phyloP scores from a whole-genome alignment of 2,888 invertebrate genomes.

The Leucania comma region DNA sequence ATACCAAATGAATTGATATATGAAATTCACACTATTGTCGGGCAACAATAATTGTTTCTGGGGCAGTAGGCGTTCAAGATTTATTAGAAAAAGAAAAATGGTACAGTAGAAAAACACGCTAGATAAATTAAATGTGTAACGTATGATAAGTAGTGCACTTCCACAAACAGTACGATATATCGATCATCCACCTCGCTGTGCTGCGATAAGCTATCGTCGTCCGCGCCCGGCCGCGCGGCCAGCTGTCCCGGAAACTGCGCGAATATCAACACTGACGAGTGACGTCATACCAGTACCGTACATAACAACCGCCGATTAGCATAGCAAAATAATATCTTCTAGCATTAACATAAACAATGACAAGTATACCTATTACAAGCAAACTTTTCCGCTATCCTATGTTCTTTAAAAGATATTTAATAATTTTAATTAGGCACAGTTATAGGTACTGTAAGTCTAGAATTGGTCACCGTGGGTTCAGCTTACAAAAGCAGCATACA shows the following conservation, averaged over 20 bases:
- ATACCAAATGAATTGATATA: slow-evolving; percentile 12
- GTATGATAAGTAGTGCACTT: slow-evolving; percentile 69
- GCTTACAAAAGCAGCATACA: background rate
- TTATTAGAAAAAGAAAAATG: slow-evolving; percentile 32
- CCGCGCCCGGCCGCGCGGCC: slow-evolving; percentile 66
- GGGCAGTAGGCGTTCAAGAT: slow-evolving; percentile 11
- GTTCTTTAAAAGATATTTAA: slow-evolving; percentile 11
- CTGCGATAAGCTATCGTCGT: slow-evolving; percentile 83
- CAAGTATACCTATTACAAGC: slow-evolving; percentile 18
- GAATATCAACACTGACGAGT: slow-evolving; percentile 71
- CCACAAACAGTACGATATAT: slow-evolving; percentile 80
- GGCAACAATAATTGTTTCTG: slow-evolving; percentile 12
- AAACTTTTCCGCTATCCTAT: slow-evolving; percentile 45
- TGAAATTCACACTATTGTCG: background rate
- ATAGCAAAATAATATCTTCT: slow-evolving; percentile 54
- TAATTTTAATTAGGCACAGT: background rate
- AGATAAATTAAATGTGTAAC: slow-evolving; percentile 59
- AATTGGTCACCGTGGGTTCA: slow-evolving; percentile 1
- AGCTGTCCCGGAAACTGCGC: slow-evolving; percentile 83
- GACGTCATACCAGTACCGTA: slow-evolving; percentile 69
- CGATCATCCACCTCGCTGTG: slow-evolving; percentile 83
- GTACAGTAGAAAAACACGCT: slow-evolving; percentile 51
- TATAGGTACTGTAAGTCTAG: background rate
- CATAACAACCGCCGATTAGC: slow-evolving; percentile 56
- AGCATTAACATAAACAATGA: slow-evolving; percentile 50